Conservation (phyloP, 2,113 vertebrate species). For the Pangasianodon gigas region DNA sequence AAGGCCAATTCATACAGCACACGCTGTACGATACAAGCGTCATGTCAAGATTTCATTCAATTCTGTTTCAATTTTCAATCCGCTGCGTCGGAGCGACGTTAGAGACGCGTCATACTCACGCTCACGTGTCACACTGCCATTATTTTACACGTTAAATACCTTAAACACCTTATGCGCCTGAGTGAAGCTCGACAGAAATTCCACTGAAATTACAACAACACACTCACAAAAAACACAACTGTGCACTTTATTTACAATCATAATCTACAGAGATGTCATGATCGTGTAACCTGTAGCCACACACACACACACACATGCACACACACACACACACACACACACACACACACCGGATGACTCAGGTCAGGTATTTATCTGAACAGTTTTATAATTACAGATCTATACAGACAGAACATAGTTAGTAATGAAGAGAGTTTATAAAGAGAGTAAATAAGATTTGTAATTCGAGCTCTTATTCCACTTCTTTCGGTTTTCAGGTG, state of each 20-base stretch:
- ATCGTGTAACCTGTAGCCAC: background rate
- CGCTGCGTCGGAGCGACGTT: background rate
- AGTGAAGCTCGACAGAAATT: background rate
- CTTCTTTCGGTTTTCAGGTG: background rate
- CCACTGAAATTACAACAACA: background rate
- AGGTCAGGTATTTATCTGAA: too few species aligned
- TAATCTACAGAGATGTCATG: background rate
- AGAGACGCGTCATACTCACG: background rate
- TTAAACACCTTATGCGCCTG: background rate
- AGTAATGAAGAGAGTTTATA: background rate
- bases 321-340: background rate
- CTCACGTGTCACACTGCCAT: background rate
- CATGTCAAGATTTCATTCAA: background rate
- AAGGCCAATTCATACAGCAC: background rate
- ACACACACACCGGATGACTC: background rate
- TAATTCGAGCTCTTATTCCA: background rate
- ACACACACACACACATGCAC: too few species aligned
- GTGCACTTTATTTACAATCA: background rate
- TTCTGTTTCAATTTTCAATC: background rate
- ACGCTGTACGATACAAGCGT: background rate
- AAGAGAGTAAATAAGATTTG: background rate
- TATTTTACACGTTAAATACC: background rate
- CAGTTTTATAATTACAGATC: too few species aligned
- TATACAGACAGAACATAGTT: too few species aligned
- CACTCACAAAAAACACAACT: background rate